phyloP scores from a whole-genome alignment of 2,113 vertebrate species.

The Tachysurus fulvidraco region DNA sequence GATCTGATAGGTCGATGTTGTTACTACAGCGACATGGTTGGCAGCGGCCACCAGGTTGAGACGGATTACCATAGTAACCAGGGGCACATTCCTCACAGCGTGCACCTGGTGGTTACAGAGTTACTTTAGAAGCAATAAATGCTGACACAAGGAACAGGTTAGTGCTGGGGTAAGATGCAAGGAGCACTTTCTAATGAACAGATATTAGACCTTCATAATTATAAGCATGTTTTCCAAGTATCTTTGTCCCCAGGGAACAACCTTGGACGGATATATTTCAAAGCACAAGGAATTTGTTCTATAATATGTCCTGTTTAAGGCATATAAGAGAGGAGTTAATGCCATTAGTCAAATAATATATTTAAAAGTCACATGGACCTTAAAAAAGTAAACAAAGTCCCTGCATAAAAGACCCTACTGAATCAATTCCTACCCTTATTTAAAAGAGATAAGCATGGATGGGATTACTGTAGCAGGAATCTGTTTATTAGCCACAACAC shows the following conservation, averaged over 20 bases:
- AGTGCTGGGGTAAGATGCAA: background rate
- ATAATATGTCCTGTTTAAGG: background rate
- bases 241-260: background rate
- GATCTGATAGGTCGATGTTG: conserved; percentile 87
- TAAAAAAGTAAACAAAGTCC: background rate
- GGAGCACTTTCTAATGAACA: background rate
- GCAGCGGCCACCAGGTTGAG: conserved; percentile 81
- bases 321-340: background rate
- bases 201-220: background rate
- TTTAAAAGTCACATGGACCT: conserved; percentile 1
- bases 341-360: background rate
- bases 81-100: conserved; percentile 92
- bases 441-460: conserved; percentile 19
- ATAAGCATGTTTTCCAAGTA: background rate
- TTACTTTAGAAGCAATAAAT: conserved; percentile 5
- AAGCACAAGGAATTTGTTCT: background rate
- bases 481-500: conserved; percentile 35
- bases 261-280: background rate
- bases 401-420: background rate
- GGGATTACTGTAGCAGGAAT: conserved; percentile 9
- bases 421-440: background rate
- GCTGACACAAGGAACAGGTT: background rate
- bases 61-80: conserved; percentile 89
- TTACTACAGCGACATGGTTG: conserved; percentile 87
- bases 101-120: conserved; percentile 70